These are phyloP conservation scores for Bombycilla garrulus DNA, from an alignment of 2,113 vertebrate species.

Conservation along the genomic window DNA sequence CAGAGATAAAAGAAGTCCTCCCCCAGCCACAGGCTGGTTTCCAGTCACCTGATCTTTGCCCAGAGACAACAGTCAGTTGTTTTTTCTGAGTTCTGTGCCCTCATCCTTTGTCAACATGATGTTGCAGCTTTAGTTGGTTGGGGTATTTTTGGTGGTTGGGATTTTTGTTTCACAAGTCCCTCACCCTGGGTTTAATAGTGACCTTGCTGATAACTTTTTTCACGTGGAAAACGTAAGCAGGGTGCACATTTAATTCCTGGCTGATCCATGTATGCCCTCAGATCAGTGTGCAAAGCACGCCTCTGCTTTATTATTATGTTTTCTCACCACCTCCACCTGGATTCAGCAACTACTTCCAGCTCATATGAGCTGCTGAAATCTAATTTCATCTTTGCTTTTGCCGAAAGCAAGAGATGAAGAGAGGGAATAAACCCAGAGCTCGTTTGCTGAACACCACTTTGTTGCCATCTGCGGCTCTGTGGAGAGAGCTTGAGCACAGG, in stretches of 20 bases:
- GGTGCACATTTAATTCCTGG: background rate
- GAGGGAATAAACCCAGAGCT: slow-evolving; percentile 22
- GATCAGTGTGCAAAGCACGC: background rate
- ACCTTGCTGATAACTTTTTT: background rate
- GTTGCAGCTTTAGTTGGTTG: background rate
- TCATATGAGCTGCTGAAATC: background rate
- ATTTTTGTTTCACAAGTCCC: background rate
- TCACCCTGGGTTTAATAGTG: background rate
- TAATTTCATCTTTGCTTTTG: slow-evolving; percentile 47
- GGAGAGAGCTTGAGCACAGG: slow-evolving; percentile 3
- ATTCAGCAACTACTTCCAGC: slow-evolving; percentile 9
- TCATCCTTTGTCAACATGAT: background rate
- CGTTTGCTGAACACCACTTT: slow-evolving; percentile 19
- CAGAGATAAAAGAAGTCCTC: background rate
- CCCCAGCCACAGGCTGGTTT: background rate
- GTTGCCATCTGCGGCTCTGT: slow-evolving; percentile 10
- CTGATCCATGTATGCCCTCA: background rate
- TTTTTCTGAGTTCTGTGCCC: background rate
- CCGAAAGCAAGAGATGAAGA: slow-evolving; percentile 1
- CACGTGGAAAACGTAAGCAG: background rate
- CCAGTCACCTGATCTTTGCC: background rate
- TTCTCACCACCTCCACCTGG: slow-evolving; percentile 23
- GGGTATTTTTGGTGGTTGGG: background rate
- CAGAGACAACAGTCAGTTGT: background rate
- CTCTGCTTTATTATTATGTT: background rate